Percentiles rank a stretch among this genome's conserved stretches.
Conservation (phyloP, 2,113 vertebrate species). For the Nanorana parkeri region DNA sequence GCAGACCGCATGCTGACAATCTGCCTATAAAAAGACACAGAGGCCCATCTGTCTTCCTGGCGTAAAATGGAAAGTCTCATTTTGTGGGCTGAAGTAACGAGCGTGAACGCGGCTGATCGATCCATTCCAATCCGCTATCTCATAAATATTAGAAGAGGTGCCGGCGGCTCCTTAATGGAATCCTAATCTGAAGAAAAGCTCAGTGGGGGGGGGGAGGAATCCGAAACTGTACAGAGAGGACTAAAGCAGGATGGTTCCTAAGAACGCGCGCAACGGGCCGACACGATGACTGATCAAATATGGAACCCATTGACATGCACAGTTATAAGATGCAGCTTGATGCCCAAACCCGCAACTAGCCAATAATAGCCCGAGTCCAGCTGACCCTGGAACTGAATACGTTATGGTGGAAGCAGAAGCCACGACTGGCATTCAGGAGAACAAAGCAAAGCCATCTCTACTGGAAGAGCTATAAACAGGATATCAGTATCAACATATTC, state of each 20-base stretch:
- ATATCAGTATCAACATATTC: constrained; percentile 1
- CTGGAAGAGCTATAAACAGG: constrained; percentile 6
- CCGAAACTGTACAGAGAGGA: too few species aligned
- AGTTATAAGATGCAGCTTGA: not conserved
- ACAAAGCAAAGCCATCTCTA: not conserved
- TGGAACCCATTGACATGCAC: constrained; percentile 4
- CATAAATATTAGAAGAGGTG: not conserved
- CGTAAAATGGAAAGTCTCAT: too few species aligned
- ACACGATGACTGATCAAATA: not conserved
- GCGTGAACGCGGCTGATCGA: too few species aligned
- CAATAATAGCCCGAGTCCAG: not conserved
- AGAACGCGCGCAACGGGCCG: not conserved
- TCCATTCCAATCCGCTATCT: too few species aligned
- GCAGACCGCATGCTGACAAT: too few species aligned
- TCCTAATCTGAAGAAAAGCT: not conserved
- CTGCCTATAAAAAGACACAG: too few species aligned
- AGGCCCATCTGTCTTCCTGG: too few species aligned
- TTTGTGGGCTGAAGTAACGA: too few species aligned
- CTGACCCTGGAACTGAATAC: not conserved
- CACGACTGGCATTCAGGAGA: not conserved
- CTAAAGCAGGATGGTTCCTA: not conserved
- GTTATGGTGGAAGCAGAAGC: constrained; percentile 1
- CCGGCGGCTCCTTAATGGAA: constrained; percentile 3
- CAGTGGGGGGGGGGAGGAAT: too few species aligned
- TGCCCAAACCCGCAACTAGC: not conserved